phyloP scores from a whole-genome alignment of 2,888 invertebrate genomes.

The Amaurobius ferox region DNA sequence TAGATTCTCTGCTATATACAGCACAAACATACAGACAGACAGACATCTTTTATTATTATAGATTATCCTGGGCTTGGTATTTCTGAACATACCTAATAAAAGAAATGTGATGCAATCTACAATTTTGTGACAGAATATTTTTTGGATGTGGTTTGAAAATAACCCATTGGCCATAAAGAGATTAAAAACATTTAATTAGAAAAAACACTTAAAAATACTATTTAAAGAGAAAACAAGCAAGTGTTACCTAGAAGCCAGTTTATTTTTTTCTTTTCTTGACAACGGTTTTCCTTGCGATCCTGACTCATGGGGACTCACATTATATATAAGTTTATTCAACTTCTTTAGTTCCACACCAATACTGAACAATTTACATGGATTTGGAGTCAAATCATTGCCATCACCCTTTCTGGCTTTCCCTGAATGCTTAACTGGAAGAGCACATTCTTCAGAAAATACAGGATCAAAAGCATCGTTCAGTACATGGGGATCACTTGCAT shows the following conservation, averaged over 20 bases:
- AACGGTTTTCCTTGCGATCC: slow-evolving; percentile 92
- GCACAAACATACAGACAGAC: too few species aligned
- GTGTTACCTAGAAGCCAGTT: slow-evolving; percentile 89
- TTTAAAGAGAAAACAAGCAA: too few species aligned
- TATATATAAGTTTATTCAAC: slow-evolving; percentile 92
- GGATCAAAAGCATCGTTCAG: slow-evolving; percentile 94
- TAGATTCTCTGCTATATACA: too few species aligned
- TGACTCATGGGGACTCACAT: slow-evolving; percentile 95
- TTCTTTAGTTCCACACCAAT: slow-evolving; percentile 96
- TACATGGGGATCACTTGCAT: slow-evolving; percentile 87
- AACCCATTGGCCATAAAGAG: too few species aligned
- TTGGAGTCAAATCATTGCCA: slow-evolving; percentile 97
- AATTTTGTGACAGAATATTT: too few species aligned
- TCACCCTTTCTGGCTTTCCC: slow-evolving; percentile 97
- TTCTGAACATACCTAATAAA: too few species aligned
- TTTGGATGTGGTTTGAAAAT: too few species aligned
- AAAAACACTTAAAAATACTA: too few species aligned
- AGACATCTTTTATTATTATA: too few species aligned
- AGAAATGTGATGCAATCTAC: too few species aligned
- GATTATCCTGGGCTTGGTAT: too few species aligned
- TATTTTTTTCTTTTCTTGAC: slow-evolving; percentile 98
- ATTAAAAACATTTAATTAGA: too few species aligned
- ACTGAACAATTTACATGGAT: slow-evolving; percentile 90
- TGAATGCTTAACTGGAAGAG: slow-evolving; percentile 81
- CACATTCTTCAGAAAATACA: slow-evolving; percentile 95